Evolutionary conservation across 2,113 vertebrate genomes (phyloP), one percentile per base, ranked within the genome.

Genomic region (Arothron firmamentum): DNA sequence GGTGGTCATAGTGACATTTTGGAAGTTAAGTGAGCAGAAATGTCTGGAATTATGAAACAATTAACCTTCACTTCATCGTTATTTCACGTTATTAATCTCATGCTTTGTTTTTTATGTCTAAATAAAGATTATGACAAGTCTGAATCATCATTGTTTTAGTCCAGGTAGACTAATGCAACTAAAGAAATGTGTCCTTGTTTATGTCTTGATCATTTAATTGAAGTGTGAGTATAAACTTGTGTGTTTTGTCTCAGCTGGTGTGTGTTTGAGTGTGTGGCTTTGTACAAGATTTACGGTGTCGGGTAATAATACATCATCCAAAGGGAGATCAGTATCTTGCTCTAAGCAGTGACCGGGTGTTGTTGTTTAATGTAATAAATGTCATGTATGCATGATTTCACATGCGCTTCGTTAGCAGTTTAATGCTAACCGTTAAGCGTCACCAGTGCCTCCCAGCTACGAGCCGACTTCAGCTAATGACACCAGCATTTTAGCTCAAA

Each of bases 321-420:
- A 52, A 66, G 45, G 63, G 75, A 67, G 73, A 86, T 85, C 82
- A 70, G 81, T 75, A 66, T 84, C 74, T 85, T 13, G 65, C 71
- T 79, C 65, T 72, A 60, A 83, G 85, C 85, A 82, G 77, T 74
- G 78, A 65, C 61, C 79, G 72, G 78, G 77, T 86, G 82, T 86
- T 88, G 86, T 89, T 89, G 88, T 88, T 91, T 84, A 77, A 87
- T 89, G 84, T 88, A 88, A 90, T 91, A 88, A 89, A 88, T 78
- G 87, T 91, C 88, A 89, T 71, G 79, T 86, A 88, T 89, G 87
- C 89, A 91, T 89, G 89, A 77, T 72, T 88, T 90, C 87, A 89
- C 87, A 82, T 85, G 74, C 73, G 47, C 81, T 85, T 89, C 64
- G 83, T 89, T 87, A 90, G 83, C 82, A 80, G 81, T 78, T 76